These are phyloP conservation scores for Aphidius gifuensis DNA, from an alignment of 1,140 invertebrate species.

Conservation along the genomic window DNA sequence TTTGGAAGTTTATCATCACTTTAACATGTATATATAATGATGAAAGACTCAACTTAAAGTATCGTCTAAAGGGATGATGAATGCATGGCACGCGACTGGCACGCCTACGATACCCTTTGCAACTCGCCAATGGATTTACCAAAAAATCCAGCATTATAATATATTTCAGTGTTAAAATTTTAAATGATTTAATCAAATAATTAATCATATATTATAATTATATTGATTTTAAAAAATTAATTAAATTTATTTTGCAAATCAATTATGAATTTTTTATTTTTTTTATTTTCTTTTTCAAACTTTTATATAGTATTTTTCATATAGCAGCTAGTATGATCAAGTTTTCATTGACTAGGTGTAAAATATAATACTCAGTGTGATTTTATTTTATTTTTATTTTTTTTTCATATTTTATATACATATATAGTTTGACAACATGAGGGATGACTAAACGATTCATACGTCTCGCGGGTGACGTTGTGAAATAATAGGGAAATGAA, in stretches of 20 bases:
- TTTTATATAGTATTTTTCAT: too few relatives aligned
- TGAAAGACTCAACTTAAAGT: conserved; percentile 24
- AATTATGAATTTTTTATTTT: too few relatives aligned
- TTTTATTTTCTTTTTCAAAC: too few relatives aligned
- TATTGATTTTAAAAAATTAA: too few relatives aligned
- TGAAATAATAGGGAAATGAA: conserved; percentile 58
- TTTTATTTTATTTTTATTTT: too few relatives aligned
- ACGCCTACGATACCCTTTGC: conserved; percentile 37
- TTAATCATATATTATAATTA: too few relatives aligned
- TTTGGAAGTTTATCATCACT: conserved; percentile 3
- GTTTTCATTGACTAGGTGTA: too few relatives aligned
- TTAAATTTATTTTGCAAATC: too few relatives aligned
- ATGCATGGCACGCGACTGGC: conserved; percentile 52
- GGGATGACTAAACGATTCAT: conserved; percentile 50
- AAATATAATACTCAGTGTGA: too few relatives aligned
- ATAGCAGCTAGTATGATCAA: too few relatives aligned
- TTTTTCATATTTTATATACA: too few relatives aligned
- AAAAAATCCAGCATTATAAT: not conserved
- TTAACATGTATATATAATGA: not conserved
- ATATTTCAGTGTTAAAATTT: not conserved
- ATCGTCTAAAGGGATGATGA: conserved; percentile 52
- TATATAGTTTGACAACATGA: conserved; percentile 9
- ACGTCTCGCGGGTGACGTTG: conserved; percentile 50
- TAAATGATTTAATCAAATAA: too few relatives aligned
- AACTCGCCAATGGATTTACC: not conserved